Evolutionary conservation across 1,140 invertebrate species (phyloP).

Genomic region (Lasioglossum baleicum): DNA sequence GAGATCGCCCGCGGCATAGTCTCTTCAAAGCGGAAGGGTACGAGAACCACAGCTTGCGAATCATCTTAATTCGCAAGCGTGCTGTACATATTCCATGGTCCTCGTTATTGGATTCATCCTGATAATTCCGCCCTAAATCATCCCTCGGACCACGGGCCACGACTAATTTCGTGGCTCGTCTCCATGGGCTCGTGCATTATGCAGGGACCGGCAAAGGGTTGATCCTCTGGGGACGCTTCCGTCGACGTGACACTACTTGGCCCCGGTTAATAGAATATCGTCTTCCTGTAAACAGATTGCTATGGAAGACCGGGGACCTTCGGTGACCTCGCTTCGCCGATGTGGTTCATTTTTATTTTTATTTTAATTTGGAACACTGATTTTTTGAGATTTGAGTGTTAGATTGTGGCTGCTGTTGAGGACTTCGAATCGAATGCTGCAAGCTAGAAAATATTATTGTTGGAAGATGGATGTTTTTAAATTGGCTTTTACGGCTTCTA

Average conservation of each 20-base stretch:
- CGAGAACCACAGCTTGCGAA: slow-evolving; percentile 53
- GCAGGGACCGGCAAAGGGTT: slow-evolving; percentile 77
- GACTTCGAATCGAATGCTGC: too few species aligned
- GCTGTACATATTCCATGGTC: slow-evolving; percentile 67
- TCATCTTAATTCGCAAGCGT: slow-evolving; percentile 77
- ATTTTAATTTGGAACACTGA: too few species aligned
- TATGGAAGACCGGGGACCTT: slow-evolving; percentile 36
- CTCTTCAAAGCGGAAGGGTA: slow-evolving; percentile 9
- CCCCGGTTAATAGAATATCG: slow-evolving; percentile 75
- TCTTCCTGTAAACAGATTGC: slow-evolving; percentile 64
- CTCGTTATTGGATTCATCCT: slow-evolving; percentile 77
- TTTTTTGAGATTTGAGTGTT: too few species aligned
- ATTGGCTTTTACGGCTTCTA: too few species aligned
- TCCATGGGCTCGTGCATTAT: slow-evolving; percentile 79
- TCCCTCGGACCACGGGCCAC: slow-evolving; percentile 58
- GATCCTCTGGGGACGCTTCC: slow-evolving; percentile 75
- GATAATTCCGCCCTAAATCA: slow-evolving; percentile 79
- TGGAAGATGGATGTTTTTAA: too few species aligned
- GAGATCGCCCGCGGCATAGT: too few species aligned
- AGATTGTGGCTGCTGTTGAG: too few species aligned
- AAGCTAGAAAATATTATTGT: too few species aligned
- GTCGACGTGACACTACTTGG: slow-evolving; percentile 75
- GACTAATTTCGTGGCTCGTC: slow-evolving; percentile 76
- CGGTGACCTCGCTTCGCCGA: too few species aligned
- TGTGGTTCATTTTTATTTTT: too few species aligned